phyloP scores from a whole-genome alignment of 2,113 vertebrate genomes.

The Indicator maculatus region DNA sequence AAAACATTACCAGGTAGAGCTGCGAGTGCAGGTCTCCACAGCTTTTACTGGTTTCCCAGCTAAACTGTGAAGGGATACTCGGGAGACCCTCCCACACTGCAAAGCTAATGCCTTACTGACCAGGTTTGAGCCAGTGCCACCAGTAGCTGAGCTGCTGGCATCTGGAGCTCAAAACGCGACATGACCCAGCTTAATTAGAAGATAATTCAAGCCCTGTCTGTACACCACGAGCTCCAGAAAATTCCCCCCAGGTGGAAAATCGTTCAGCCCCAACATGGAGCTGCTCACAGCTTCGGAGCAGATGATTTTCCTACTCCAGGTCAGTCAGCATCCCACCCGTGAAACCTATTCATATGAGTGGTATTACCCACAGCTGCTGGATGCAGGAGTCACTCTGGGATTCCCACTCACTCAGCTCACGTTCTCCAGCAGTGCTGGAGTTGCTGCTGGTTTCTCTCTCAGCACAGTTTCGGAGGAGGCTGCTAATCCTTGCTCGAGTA shows the following conservation, averaged over 20 bases:
- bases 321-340: not conserved
- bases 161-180: not conserved
- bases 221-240: accelerated
- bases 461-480: not conserved
- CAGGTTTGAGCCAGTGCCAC: not conserved
- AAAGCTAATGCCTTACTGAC: not conserved
- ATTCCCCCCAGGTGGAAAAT: not conserved
- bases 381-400: not conserved
- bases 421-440: not conserved
- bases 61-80: not conserved
- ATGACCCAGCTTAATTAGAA: not conserved
- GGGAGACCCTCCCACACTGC: not conserved
- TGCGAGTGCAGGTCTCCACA: not conserved
- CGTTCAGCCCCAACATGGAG: not conserved
- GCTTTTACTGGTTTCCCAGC: not conserved
- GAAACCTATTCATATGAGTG: not conserved
- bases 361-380: not conserved
- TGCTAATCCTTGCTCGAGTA: not conserved
- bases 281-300: not conserved
- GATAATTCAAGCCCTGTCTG: not conserved
- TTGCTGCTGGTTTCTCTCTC: not conserved
- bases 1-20: accelerated
- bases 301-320: not conserved
- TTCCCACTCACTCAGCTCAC: not conserved
- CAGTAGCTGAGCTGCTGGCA: not conserved